Evolutionary conservation across 2,113 vertebrate species (phyloP), one percentile per base, ranked within the genome.

Genomic region (Sarotherodon lohbergeri): DNA sequence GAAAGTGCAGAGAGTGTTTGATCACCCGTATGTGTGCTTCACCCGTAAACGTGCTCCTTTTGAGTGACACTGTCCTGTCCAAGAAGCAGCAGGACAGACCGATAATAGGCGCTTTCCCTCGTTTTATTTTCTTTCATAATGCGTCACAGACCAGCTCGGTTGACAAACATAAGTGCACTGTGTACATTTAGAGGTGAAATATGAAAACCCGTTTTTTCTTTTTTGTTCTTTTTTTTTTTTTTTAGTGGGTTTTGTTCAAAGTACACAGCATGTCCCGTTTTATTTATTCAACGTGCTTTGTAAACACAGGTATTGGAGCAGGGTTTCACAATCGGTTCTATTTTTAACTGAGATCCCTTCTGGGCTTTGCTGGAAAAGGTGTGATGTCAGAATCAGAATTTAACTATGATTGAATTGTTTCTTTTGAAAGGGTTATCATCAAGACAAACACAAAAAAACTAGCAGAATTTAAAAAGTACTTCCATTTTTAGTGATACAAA

Each of bases 121-220:
- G 85, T 83, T 63, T 80, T 80, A 17, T 83, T 82, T 43, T 82
- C 41, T 66, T 79, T 59, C 56, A 82, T 55, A 85, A 68, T 86
- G 56, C 73, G 84, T 84, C 85, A 82, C 83, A 63, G 80, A 79
- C 54, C 68, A 27, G 68, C 79, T 82, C 19, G 46, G 55, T 82
- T 85, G 87, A 85, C 85, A 82, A 85, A 85, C 83, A 89, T 9
- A 83, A 80, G 57, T 83, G 34, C 59, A 4, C 43, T 73, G 36
- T 46, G 66, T 86, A 87, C 57, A 71, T 34, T 61, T 55, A 50
- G 57, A 56, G 22, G 50, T 80, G 29, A 81, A 76, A 41, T 76
- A 34, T 52, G 4, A 89, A 68, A 68, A 88, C 39, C 43, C 13
- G 19, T 43, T 56, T 16, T 32, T 14, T 71, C 2, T 71, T 9